Conservation (phyloP, 2,888 invertebrate genomes). For the Abrostola tripartita region DNA sequence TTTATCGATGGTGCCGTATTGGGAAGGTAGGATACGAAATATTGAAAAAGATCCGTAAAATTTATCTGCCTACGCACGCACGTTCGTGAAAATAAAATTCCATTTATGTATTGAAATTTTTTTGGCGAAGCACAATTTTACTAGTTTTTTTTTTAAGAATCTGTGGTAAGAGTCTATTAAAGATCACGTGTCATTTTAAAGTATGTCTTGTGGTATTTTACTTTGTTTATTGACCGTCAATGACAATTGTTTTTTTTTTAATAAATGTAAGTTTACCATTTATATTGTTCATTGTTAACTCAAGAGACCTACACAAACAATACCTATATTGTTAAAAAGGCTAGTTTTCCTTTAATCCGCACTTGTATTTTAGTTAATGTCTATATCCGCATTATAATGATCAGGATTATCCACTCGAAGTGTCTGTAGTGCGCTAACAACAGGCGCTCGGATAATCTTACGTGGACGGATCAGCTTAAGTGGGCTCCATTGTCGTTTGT, state of each 20-base stretch:
- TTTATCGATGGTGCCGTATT: conserved; percentile 30
- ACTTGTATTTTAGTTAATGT: conserved; percentile 20
- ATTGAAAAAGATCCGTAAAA: conserved; percentile 28
- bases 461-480: conserved; percentile 63
- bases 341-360: conserved; percentile 9
- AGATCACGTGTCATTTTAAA: too few relatives aligned
- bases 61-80: not conserved
- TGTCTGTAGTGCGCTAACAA: conserved; percentile 39
- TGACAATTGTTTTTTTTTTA: too few relatives aligned
- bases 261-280: too few relatives aligned
- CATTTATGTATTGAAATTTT: not conserved
- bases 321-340: too few relatives aligned
- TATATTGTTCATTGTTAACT: too few relatives aligned
- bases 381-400: conserved; percentile 34
- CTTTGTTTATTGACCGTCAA: too few relatives aligned
- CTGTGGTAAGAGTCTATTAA: too few relatives aligned
- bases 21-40: conserved; percentile 17
- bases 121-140: not conserved
- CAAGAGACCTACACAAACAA: too few relatives aligned
- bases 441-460: conserved; percentile 57
- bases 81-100: not conserved
- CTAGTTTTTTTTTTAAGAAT: too few relatives aligned
- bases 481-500: conserved; percentile 63
- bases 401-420: conserved; percentile 38
- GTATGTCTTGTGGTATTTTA: too few relatives aligned